These are phyloP conservation scores for Thera britannica DNA, from an alignment of 2,888 invertebrate genomes.

Conservation along the genomic window DNA sequence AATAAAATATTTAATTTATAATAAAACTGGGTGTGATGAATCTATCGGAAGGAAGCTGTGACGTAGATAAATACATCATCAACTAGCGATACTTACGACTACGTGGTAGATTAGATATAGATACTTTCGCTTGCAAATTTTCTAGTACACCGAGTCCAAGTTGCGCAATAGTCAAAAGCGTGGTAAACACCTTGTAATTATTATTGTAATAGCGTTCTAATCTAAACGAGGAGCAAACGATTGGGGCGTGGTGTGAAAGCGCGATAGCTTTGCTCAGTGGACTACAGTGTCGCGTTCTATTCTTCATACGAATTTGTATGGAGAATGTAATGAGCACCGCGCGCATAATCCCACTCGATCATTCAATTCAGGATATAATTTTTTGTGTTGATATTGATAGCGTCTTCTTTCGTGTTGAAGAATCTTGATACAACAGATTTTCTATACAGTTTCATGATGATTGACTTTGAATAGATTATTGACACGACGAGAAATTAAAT, in stretches of 20 bases:
- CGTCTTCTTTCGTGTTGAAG: neutral
- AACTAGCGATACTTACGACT: conserved; percentile 38
- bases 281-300: neutral
- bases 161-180: conserved; percentile 63
- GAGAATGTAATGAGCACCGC: neutral
- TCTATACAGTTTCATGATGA: too few relatives aligned
- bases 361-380: neutral
- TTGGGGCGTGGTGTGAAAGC: conserved; percentile 59
- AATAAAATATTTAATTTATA: conserved; percentile 33
- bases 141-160: conserved; percentile 55
- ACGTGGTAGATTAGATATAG: conserved; percentile 11
- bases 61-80: conserved; percentile 13
- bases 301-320: neutral
- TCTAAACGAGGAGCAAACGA: conserved; percentile 62
- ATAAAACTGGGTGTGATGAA: conserved; percentile 28
- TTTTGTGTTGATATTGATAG: neutral
- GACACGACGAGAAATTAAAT: too few relatives aligned
- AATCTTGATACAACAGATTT: too few relatives aligned
- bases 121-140: conserved; percentile 77
- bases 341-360: neutral
- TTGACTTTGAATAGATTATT: too few relatives aligned
- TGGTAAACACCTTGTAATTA: conserved; percentile 71
- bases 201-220: conserved; percentile 74
- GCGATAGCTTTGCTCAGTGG: conserved; percentile 39
- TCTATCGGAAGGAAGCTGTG: conserved; percentile 25